These are phyloP conservation scores for Onthophagus taurus DNA, from an alignment of 1,140 invertebrate genomes.

Conservation along the genomic window DNA sequence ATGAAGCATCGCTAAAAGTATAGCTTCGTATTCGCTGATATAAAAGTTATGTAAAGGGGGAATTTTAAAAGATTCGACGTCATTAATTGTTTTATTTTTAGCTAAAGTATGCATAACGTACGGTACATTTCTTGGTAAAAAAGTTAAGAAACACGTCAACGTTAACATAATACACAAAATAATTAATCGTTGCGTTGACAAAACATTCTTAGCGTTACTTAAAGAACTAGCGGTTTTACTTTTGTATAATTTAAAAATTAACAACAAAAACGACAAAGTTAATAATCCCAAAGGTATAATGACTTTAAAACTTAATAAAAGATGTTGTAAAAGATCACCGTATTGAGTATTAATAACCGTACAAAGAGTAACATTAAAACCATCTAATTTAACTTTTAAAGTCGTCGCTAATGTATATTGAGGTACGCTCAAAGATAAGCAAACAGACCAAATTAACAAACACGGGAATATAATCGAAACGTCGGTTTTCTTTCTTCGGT, in stretches of 20 bases:
- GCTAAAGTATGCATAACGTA: slow-evolving; percentile 23
- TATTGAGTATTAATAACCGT: slow-evolving; percentile 27
- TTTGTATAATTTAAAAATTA: slow-evolving; percentile 23
- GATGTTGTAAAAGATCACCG: slow-evolving; percentile 25
- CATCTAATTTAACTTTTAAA: slow-evolving; percentile 20
- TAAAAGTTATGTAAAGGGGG: slow-evolving; percentile 24
- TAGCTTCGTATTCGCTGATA: background rate
- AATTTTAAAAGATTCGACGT: slow-evolving; percentile 23
- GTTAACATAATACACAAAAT: slow-evolving; percentile 26
- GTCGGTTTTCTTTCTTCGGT: slow-evolving; percentile 34
- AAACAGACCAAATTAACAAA: slow-evolving; percentile 44
- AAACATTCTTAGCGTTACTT: slow-evolving; percentile 22
- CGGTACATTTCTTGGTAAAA: slow-evolving; percentile 28
- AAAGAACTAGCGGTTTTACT: slow-evolving; percentile 18
- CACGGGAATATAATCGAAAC: slow-evolving; percentile 41
- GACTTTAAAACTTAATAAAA: slow-evolving; percentile 26
- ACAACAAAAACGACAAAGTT: slow-evolving; percentile 22
- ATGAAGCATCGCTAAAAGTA: background rate
- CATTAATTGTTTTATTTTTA: slow-evolving; percentile 15
- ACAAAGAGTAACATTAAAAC: slow-evolving; percentile 22
- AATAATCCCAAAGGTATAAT: slow-evolving; percentile 26
- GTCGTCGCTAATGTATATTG: slow-evolving; percentile 36
- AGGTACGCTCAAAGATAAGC: slow-evolving; percentile 45
- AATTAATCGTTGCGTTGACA: slow-evolving; percentile 24
- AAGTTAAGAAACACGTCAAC: slow-evolving; percentile 23